Base-by-base conservation (phyloP, 2,888 invertebrate species). In the Drosophila kambysellisi region DNA sequence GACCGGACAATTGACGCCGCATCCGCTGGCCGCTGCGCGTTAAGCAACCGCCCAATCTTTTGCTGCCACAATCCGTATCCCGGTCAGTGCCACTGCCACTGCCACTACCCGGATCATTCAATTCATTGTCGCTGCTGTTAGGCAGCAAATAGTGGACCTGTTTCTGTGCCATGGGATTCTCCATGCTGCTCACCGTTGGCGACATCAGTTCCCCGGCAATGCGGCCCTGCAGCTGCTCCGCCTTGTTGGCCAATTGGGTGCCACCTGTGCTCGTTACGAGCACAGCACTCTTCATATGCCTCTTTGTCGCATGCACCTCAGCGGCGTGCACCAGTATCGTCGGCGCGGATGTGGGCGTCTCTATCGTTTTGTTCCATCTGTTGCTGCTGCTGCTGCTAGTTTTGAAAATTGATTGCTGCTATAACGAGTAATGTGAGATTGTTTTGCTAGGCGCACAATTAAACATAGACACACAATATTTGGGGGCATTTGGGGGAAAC, bases 331-430 rank as follows among this genome's bases (percentile, higher is more conserved):
- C 81, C 48, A 91, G 73, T 59, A 92, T 86, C 37, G 90, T 91
- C 64, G 91, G 84, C 59, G 88, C 72, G 12, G 70, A 56, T 12
- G 48, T 25, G 9, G 67, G 33, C 48, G 75, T 56, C 62, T 58
- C 53, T 56, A 54, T 33, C 62, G 66, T 37, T 52, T 80, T 61
- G 69, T 60, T 65, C 52, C 53, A 48, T 73, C 25, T 64, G 58
- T 35, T 51, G 62, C 35, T 53, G 65, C 25, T 60, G 56, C 25
- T 58, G 59, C 4, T 57, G 90, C 86, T 87, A 91, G 79, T 90
- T 89, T 91, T 89, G 79, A 88, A 88, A 86, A 83, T 89, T 79
- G 88, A 83, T 91, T 92, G 91, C 89, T 88, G 91, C 92, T 92
- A 92, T 90, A 92, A 92, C 76, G 86, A 89, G 89, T 90, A 92